Evolutionary conservation across 2,113 vertebrate species (phyloP).

Genomic region (Corythoichthys intestinalis): DNA sequence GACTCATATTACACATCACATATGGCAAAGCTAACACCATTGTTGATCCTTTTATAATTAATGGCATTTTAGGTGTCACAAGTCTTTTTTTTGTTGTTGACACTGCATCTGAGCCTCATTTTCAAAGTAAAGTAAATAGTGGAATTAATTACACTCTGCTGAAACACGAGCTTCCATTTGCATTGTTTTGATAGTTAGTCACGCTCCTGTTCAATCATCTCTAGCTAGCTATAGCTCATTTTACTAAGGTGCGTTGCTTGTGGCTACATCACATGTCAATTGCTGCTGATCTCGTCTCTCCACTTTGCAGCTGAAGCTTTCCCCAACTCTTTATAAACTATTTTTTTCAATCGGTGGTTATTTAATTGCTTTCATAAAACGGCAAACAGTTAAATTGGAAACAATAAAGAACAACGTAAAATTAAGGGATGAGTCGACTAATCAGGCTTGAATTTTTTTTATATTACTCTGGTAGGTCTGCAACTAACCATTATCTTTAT

Average conservation of each 20-base stretch:
- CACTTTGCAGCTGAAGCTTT: neutral
- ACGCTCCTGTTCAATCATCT: neutral
- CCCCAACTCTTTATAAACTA: neutral
- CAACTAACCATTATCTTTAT: too few relatives aligned
- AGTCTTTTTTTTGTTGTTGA: neutral
- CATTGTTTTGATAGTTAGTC: neutral
- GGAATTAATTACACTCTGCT: neutral
- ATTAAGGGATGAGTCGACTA: too few relatives aligned
- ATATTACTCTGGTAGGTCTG: too few relatives aligned
- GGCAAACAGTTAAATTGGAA: too few relatives aligned
- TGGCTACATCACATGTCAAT: neutral
- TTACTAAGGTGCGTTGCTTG: neutral
- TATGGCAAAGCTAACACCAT: neutral
- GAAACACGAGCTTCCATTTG: neutral
- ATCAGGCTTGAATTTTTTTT: too few relatives aligned
- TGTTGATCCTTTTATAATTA: conserved; percentile 4
- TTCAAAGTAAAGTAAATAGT: neutral
- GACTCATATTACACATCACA: neutral
- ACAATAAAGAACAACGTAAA: too few relatives aligned
- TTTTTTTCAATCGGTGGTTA: neutral
- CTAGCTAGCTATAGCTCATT: neutral
- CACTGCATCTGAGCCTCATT: neutral
- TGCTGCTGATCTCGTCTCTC: neutral
- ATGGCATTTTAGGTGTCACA: neutral
- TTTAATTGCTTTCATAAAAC: neutral